Base-by-base conservation (phyloP, 2,888 invertebrate genomes). In the Cybosia mesomella region DNA sequence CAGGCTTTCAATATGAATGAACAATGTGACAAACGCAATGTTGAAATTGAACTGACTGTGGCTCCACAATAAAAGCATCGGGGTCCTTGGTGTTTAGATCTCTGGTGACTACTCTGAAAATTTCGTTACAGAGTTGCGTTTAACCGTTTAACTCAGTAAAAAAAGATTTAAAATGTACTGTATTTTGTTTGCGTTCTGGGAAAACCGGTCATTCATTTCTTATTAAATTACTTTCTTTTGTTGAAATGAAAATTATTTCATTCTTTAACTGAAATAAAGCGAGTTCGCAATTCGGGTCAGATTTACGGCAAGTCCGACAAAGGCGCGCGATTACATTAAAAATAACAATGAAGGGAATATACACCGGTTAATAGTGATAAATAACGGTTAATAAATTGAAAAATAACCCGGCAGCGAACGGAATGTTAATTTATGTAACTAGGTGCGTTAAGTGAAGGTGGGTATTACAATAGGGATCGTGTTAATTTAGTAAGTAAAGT, bases 231-330 rank as follows among this genome's bases (percentile, higher is more conserved):
- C 55, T 55, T 55, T 55, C 55, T 24, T 55, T 24, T 22, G 22
- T 55, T 55, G 24, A 55, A 55, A 55, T 55, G 55, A 55, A 28
- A 55, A 55, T 24, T 28, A 24, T 24, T 13, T 24, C 55, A 15
- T 55, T 55, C 24, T 24, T 24, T 55, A 55, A 55, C 22, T 55
- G 22, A 55, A 55, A 55, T 55, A 28, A 24, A 55, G 24, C 55
- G 15, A 34, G 32, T 28, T 32, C 13, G 32, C 21, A 34, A 59
- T 39, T 39, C 59, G 36, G 24, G 28, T 55, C 28, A 24, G 22
- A 55, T 55, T 55, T 55, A 55, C 15, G 55, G 24, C 22, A 55
- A 11, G 15, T 15, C 55, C 28, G 24, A 55, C 55, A 55, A 55
- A 55, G 15, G 24, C 24, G 24, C 22, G 22, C 54, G 22, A 54